These are phyloP conservation scores for Phylloscopus whistleri DNA, from an alignment of 2,113 vertebrate genomes.

Conservation along the genomic window DNA sequence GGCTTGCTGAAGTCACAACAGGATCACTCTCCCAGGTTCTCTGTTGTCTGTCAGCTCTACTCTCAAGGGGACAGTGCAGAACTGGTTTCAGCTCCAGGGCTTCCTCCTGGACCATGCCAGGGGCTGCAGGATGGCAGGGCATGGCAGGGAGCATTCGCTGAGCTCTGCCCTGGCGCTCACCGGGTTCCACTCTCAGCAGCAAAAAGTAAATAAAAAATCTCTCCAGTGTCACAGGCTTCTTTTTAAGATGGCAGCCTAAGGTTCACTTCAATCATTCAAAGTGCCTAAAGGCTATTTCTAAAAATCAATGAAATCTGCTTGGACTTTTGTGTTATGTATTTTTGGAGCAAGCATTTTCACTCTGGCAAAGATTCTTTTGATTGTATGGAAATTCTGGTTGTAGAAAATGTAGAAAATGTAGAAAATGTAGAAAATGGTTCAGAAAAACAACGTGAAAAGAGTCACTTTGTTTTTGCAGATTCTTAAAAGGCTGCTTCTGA, in stretches of 20 bases:
- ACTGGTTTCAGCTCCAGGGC: too few relatives aligned
- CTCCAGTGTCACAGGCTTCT: not conserved
- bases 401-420: too few relatives aligned
- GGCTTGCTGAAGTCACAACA: not conserved
- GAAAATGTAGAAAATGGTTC: too few relatives aligned
- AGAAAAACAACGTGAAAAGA: not conserved
- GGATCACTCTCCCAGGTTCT: accelerated
- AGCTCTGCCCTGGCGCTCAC: not conserved
- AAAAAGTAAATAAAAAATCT: not conserved
- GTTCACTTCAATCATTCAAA: not conserved
- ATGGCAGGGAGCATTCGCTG: accelerated
- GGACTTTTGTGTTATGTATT: not conserved
- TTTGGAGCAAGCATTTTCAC: not conserved
- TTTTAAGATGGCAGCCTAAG: not conserved
- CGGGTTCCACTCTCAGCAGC: not conserved
- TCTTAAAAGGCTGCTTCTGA: not conserved
- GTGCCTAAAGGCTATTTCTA: not conserved
- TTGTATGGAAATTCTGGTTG: not conserved
- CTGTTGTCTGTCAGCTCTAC: not conserved
- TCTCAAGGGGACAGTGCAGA: not conserved
- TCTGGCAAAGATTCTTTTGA: not conserved
- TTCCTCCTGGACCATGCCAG: not conserved
- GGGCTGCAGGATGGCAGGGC: not conserved
- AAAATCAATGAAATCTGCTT: not conserved
- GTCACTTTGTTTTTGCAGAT: not conserved